phyloP scores from a whole-genome alignment of 2,113 vertebrate genomes.

The Macroglossus sobrinus region DNA sequence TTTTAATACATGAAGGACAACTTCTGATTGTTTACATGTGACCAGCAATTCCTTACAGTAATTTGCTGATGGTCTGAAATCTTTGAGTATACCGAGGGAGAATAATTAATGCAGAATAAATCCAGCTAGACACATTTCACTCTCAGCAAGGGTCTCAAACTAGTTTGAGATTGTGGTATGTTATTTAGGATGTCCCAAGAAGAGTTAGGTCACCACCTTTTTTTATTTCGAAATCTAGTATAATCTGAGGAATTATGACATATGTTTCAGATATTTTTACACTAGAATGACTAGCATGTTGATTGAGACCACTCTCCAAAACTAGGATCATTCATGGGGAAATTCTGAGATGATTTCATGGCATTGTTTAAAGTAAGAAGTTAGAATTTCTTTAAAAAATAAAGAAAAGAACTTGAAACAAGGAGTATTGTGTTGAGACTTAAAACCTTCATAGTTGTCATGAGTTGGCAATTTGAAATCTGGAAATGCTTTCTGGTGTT shows the following conservation, averaged over 20 bases:
- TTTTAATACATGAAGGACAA: neutral
- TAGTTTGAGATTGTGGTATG: neutral
- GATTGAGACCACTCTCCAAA: neutral
- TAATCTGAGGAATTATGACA: neutral
- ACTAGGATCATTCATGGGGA: neutral
- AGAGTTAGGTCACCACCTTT: too few species aligned
- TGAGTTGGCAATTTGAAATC: neutral
- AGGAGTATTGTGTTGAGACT: neutral
- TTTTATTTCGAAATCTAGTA: neutral
- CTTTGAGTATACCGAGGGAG: neutral
- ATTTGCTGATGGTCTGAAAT: neutral
- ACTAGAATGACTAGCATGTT: neutral
- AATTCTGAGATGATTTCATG: neutral
- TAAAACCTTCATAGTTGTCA: neutral
- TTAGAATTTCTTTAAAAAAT: neutral
- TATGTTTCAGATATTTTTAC: neutral
- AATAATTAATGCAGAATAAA: neutral
- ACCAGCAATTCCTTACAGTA: neutral
- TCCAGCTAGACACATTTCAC: neutral
- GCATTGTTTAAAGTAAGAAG: neutral
- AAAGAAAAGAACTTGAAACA: neutral
- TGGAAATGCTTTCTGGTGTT: neutral
- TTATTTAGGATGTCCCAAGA: neutral
- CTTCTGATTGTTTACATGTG: neutral
- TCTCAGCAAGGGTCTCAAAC: neutral